These are phyloP conservation scores for Esperia sulphurella DNA, from an alignment of 2,888 invertebrate species.

Conservation along the genomic window DNA sequence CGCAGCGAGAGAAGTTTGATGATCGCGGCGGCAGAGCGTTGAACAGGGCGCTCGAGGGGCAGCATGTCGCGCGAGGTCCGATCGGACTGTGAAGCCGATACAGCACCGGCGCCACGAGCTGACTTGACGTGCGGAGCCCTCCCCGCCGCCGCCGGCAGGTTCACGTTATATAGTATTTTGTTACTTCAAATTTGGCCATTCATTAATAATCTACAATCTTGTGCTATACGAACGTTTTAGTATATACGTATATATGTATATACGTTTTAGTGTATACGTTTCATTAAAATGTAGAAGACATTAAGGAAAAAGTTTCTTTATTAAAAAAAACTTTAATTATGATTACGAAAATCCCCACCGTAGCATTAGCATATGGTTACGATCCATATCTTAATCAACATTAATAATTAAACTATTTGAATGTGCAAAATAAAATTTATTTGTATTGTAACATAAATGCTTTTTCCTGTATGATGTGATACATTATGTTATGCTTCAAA, in stretches of 20 bases:
- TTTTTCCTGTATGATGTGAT: neutral
- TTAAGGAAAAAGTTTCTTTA: no score
- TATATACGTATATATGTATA: no score
- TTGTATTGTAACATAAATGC: neutral
- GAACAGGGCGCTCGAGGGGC: conserved; percentile 66
- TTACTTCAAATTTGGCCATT: conserved; percentile 19
- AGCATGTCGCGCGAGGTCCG: conserved; percentile 67
- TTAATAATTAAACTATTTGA: neutral
- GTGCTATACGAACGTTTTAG: no score
- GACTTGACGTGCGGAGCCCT: conserved; percentile 30
- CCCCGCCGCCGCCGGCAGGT: conserved; percentile 40
- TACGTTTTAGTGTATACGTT: no score
- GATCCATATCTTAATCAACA: no score
- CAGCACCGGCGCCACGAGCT: conserved; percentile 16
- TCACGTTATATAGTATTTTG: conserved; percentile 30
- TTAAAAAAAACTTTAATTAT: no score
- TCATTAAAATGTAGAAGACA: no score
- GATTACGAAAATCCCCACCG: no score
- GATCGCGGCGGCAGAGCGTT: conserved; percentile 65
- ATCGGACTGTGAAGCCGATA: conserved; percentile 45
- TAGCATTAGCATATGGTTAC: no score
- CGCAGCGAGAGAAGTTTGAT: conserved; percentile 66
- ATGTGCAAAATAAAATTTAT: neutral
- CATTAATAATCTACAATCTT: neutral
- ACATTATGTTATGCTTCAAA: conserved; percentile 8